Evolutionary conservation across 2,797 vertebrate species (phyloP), one percentile per base, ranked within the genome.

Genomic region (Adelosebastes latens): DNA sequence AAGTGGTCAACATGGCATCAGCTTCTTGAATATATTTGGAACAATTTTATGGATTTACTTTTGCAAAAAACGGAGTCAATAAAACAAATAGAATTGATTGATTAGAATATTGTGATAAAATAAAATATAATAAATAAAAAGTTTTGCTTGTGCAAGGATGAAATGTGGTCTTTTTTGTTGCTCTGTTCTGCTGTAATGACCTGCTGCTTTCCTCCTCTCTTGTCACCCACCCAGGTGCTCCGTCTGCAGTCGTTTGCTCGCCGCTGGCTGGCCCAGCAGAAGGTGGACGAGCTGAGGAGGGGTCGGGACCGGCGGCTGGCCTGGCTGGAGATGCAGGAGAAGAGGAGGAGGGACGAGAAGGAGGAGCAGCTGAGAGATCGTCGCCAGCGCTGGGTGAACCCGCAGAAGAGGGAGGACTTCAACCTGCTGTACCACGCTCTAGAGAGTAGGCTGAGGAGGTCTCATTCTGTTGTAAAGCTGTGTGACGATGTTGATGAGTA

Each of bases 351-450:
- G 84, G 80, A 84, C 78, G 97, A 97, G 81, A 97, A 95, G 87
- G 95, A 97, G 85, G 94, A 96, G 79, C 93, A 93, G 85, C 58
- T 96, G 62, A 91, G 79, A 69, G 88, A 86, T 29, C 96, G 97
- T 8, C 94, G 94, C 14, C 68, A 93, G 0, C 93, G 96, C 84
- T 96, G 96, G 92, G 89, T 95, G 92, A 95, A 97, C 85, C 98
- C 98, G 0, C 93, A 94, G 93, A 96, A 86, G 64, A 96, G 88
- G 71, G 96, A 97, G 83, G 98, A 99, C 88, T 97, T 99, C 88
- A 95, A 96, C 58, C 94, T 98, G 75, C 94, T 97, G 53, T 98
- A 96, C 93, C 94, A 95, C 73, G 96, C 96, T n/a, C 89, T 99
- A 62, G 95, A 98, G 92, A 88, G 98, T 99, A 96, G 89, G 97